Evolutionary conservation across 2,797 vertebrate species (phyloP).

Genomic region (Macroramphosus scolopax): DNA sequence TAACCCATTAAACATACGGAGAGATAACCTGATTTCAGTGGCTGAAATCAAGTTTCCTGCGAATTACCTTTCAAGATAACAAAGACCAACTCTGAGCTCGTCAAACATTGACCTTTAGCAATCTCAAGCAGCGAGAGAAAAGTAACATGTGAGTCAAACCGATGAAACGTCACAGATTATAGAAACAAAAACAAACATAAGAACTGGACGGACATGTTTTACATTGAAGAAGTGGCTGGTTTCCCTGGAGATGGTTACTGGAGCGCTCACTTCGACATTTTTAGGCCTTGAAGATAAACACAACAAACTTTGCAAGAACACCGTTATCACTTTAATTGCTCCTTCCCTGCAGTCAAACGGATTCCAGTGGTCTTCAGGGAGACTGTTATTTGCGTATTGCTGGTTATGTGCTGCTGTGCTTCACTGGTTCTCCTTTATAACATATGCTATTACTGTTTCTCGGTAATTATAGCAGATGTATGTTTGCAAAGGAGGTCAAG

Average conservation of each 20-base stretch:
- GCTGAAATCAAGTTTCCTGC: slow-evolving; percentile 29
- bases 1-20: slow-evolving; percentile 26
- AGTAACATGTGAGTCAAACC: neutral
- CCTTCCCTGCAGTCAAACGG: slow-evolving; percentile 16
- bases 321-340: slow-evolving; percentile 11
- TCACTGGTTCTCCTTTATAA: slow-evolving; percentile 22
- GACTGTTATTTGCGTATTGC: slow-evolving; percentile 33
- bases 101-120: slow-evolving; percentile 6
- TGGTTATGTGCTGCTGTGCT: slow-evolving; percentile 28
- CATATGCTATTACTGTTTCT: slow-evolving; percentile 13
- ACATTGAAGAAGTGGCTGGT: slow-evolving; percentile 17
- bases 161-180: too few relatives aligned
- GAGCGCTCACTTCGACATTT: too few relatives aligned
- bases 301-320: too few relatives aligned
- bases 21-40: slow-evolving; percentile 26
- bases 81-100: neutral
- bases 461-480: slow-evolving; percentile 3
- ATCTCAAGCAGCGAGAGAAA: slow-evolving; percentile 14
- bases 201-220: neutral
- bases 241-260: neutral
- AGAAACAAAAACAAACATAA: neutral
- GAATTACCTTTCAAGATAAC: slow-evolving; percentile 10
- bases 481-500: slow-evolving; percentile 10
- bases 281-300: slow-evolving; percentile 3
- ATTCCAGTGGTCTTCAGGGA: slow-evolving; percentile 21